Evolutionary conservation across 2,797 vertebrate species (phyloP).

Genomic region (Cyprinodon diabolis): DNA sequence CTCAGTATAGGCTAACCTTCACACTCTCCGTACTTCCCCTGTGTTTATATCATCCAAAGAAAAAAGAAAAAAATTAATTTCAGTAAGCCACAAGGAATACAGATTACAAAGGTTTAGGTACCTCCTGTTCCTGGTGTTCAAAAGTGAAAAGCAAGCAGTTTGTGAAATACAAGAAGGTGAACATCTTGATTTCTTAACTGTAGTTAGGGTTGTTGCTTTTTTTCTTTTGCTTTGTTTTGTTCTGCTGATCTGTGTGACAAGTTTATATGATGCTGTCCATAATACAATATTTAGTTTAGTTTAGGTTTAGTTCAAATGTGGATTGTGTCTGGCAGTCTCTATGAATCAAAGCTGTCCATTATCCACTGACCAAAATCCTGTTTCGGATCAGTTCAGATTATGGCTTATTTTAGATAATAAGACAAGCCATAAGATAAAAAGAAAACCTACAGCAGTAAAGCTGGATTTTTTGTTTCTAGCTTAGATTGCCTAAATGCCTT

Average conservation of each 20-base stretch:
- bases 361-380: constrained; percentile 27
- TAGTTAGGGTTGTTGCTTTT: background rate
- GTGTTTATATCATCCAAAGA: background rate
- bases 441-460: constrained; percentile 24
- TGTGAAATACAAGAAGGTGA: background rate
- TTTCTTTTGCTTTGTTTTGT: background rate
- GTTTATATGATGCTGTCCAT: background rate
- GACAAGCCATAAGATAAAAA: too few relatives aligned
- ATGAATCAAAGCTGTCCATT: constrained; percentile 15
- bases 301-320: constrained; percentile 16
- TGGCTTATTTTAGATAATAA: constrained; percentile 28
- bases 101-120: background rate
- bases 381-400: constrained; percentile 36
- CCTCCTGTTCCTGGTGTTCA: background rate
- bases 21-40: too few relatives aligned
- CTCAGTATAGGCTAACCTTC: too few relatives aligned
- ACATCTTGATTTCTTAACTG: background rate
- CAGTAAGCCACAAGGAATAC: background rate
- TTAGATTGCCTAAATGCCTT: constrained; percentile 56
- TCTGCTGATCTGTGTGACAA: background rate
- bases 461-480: constrained; percentile 43
- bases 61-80: background rate
- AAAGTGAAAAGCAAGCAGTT: background rate
- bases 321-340: constrained; percentile 13
- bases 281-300: too few relatives aligned